Conservation (phyloP, 2,888 invertebrate genomes). For the Onchidella celtica region DNA sequence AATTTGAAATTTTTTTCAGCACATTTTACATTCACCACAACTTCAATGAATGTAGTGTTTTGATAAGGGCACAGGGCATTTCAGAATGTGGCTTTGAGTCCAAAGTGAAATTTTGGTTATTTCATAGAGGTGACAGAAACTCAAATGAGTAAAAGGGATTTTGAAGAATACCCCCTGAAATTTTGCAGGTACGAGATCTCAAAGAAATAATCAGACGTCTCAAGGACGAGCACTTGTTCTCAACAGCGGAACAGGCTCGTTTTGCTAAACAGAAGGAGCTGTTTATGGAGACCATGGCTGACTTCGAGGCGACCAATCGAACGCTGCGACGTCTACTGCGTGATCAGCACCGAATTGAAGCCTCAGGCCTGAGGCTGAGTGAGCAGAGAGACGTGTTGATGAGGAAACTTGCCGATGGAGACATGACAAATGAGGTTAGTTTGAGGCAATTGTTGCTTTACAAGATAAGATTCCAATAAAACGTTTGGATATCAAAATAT, state of each 20-base stretch:
- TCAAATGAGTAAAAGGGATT: too few relatives aligned
- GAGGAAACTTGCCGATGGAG: conserved; percentile 73
- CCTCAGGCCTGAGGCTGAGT: conserved; percentile 65
- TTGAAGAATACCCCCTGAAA: too few relatives aligned
- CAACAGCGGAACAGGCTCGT: conserved; percentile 65
- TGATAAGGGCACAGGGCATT: too few relatives aligned
- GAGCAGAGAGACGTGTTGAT: conserved; percentile 78
- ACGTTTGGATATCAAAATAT: not conserved
- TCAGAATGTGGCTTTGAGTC: too few relatives aligned
- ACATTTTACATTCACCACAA: too few relatives aligned
- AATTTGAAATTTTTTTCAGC: too few relatives aligned
- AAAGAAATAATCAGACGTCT: conserved; percentile 71
- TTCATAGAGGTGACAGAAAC: too few relatives aligned
- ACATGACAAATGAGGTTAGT: conserved; percentile 74
- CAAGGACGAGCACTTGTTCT: conserved; percentile 71
- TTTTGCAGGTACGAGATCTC: conserved; percentile 67
- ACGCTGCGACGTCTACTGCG: conserved; percentile 73
- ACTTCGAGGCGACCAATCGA: conserved; percentile 77
- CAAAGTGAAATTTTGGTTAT: too few relatives aligned
- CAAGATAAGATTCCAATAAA: too few relatives aligned
- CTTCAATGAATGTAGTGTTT: too few relatives aligned
- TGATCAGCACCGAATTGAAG: conserved; percentile 76
- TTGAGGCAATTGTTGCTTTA: too few relatives aligned
- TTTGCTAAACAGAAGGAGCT: conserved; percentile 74
- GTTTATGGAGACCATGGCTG: conserved; percentile 74